phyloP scores from a whole-genome alignment of 2,888 invertebrate genomes.

The Electrophaes corylata region DNA sequence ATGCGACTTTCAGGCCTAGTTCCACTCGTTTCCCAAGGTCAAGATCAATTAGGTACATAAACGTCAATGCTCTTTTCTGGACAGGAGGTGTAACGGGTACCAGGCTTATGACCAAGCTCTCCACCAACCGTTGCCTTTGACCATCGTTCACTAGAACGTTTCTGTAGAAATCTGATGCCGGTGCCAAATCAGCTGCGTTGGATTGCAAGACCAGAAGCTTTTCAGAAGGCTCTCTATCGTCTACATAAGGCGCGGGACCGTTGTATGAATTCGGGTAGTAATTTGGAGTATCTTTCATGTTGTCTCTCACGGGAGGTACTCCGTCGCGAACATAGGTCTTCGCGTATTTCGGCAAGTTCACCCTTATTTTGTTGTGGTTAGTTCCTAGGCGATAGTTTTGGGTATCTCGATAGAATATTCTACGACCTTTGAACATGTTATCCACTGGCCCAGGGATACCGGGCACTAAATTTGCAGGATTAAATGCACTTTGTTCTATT shows the following conservation, averaged over 20 bases:
- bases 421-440: slow-evolving; percentile 55
- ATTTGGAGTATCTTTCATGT: slow-evolving; percentile 94
- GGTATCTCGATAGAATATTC: slow-evolving; percentile 57
- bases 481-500: slow-evolving; percentile 58
- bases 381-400: slow-evolving; percentile 63
- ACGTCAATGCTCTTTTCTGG: slow-evolving; percentile 26
- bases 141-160: slow-evolving; percentile 73
- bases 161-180: slow-evolving; percentile 89
- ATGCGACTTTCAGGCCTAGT: slow-evolving; percentile 61
- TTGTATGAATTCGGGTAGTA: slow-evolving; percentile 97
- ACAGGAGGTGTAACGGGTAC: slow-evolving; percentile 29
- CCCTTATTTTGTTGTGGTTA: slow-evolving; percentile 60
- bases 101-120: slow-evolving; percentile 16
- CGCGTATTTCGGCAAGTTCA: slow-evolving; percentile 59
- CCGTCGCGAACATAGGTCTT: slow-evolving; percentile 59
- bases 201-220: slow-evolving; percentile 24
- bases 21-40: slow-evolving; percentile 88
- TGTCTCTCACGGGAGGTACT: slow-evolving; percentile 85
- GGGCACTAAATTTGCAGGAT: slow-evolving; percentile 66
- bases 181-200: slow-evolving; percentile 56
- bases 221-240: slow-evolving; percentile 55
- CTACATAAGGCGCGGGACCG: slow-evolving; percentile 89
- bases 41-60: slow-evolving; percentile 89
- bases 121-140: slow-evolving; percentile 34
- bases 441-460: slow-evolving; percentile 68